Base-by-base conservation (phyloP, 2,888 invertebrate species). In the Watsonalla binaria region DNA sequence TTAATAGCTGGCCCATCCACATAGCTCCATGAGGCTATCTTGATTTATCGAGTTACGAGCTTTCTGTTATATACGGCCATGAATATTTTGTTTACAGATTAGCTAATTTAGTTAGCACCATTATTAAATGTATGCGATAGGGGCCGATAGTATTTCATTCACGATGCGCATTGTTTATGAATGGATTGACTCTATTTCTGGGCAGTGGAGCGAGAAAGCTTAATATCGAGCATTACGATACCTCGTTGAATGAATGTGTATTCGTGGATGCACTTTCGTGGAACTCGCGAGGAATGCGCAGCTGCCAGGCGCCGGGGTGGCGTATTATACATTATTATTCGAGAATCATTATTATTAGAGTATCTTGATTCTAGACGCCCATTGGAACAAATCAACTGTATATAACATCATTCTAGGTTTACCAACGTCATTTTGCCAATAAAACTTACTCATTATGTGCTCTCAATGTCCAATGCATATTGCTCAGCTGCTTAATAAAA, bases 21-120 rank as follows among this genome's bases (percentile, higher is more conserved):
- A 88, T 88, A 82, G 78, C 84, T 80, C 70, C 64, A 63, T 66
- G 71, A 72, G 72, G 74, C 81, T 88, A 86, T 89, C 86, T 85
- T 85, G 83, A 86, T 84, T 82, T 78, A 89, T 86, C 60, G 73
- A 59, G 62, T 70, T 72, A 76, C 70, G 68, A 73, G 76, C 75
- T 78, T 78, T 72, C 71, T 74, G 74, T 72, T 68, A 70, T 68
- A 70, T 68, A 69, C 74, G 70, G 65, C 67, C 76, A 78, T 82
- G 76, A 81, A 54, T 58, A 24, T 46, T 34, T 62, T 61, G 68
- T 76, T 68, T 63, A 65, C 72, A 72, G 68, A 76, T 72, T 76
- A 78, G 71, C 72, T 82, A 70, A 79, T 86, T 80, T 78, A 75
- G 70, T 72, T 67, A 70, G 2, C 14, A 14, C n/a, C 6, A 0